Evolutionary conservation across 2,797 vertebrate species (phyloP).

Genomic region (Artibeus lituratus): DNA sequence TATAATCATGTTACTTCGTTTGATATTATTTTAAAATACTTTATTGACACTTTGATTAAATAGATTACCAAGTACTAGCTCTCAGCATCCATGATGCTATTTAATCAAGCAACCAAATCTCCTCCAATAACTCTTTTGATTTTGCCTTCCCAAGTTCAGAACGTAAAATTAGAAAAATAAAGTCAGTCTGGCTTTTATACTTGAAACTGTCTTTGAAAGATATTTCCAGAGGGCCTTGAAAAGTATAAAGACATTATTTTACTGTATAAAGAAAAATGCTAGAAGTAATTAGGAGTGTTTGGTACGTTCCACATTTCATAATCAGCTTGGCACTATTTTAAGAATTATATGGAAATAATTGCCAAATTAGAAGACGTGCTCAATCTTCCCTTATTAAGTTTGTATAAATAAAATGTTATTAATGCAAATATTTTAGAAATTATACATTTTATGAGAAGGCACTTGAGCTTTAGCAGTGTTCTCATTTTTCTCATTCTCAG

Average conservation of each 20-base stretch:
- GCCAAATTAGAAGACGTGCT: background rate
- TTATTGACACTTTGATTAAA: background rate
- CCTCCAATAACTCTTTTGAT: background rate
- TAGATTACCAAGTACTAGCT: background rate
- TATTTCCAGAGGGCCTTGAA: background rate
- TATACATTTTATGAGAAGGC: background rate
- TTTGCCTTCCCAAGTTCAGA: background rate
- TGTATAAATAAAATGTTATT: constrained; percentile 1
- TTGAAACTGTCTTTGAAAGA: background rate
- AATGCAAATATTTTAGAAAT: constrained; percentile 32
- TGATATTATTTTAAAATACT: background rate
- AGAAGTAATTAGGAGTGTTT: constrained; percentile 19
- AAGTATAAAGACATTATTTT: constrained; percentile 24
- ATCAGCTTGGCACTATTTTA: background rate
- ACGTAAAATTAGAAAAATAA: constrained; percentile 13
- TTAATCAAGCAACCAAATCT: background rate
- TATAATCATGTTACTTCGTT: background rate
- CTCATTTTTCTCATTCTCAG: background rate
- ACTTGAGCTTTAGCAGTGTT: background rate
- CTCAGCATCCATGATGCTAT: background rate
- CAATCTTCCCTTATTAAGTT: constrained; percentile 13
- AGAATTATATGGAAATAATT: background rate
- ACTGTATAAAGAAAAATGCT: background rate
- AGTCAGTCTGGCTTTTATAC: background rate
- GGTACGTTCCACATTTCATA: background rate